These are phyloP conservation scores for Apotomis turbidana DNA, from an alignment of 2,888 invertebrate genomes.

Conservation along the genomic window DNA sequence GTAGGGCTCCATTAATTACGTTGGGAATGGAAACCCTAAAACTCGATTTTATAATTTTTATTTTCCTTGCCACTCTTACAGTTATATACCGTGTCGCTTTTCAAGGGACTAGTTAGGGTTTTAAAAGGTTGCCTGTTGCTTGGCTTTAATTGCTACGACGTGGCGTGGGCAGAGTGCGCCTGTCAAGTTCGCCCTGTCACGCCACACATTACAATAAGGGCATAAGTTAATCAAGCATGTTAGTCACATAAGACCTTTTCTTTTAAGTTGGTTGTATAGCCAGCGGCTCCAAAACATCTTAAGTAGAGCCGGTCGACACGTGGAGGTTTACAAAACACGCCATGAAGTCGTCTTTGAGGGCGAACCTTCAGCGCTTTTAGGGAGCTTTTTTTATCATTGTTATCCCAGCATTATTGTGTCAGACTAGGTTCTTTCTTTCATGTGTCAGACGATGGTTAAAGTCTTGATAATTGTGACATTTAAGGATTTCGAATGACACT, in stretches of 20 bases:
- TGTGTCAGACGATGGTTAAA: no score
- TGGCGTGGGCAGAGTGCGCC: slow-evolving; percentile 3
- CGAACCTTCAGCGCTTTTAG: no score
- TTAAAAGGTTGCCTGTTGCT: slow-evolving; percentile 8
- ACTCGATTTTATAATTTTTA: not conserved
- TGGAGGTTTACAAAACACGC: slow-evolving; percentile 15
- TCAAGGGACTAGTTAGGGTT: slow-evolving; percentile 4
- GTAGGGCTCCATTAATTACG: no score
- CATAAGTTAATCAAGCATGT: not conserved
- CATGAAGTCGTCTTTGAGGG: slow-evolving; percentile 8
- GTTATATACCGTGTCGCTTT: not conserved
- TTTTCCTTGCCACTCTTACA: not conserved
- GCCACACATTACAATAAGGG: not conserved
- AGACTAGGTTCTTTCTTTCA: no score
- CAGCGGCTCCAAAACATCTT: not conserved
- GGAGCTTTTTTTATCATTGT: no score
- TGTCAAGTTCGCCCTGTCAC: not conserved
- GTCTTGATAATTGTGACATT: no score
- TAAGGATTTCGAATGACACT: no score
- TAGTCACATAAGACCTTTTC: not conserved
- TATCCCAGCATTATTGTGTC: no score
- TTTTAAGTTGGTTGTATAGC: not conserved
- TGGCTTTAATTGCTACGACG: slow-evolving; percentile 17
- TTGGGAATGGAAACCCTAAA: not conserved
- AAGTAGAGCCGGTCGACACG: slow-evolving; percentile 3